Percentiles rank a stretch among this genome's conserved stretches.
These are phyloP conservation scores for Platycnemis pennipes DNA, from an alignment of 2,888 invertebrate genomes.

Conservation along the genomic window DNA sequence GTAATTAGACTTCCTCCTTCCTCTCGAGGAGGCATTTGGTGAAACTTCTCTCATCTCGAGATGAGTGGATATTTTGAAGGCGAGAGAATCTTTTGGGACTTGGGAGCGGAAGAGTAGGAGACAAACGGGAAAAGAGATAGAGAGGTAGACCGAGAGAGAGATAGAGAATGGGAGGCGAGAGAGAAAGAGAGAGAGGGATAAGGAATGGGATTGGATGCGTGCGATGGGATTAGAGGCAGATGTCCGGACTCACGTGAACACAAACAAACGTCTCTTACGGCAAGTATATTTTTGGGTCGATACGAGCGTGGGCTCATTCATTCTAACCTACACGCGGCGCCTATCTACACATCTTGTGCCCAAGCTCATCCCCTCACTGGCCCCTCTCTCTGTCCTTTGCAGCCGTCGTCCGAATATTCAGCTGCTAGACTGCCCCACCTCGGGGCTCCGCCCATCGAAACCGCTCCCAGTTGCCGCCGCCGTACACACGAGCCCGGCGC, in stretches of 20 bases:
- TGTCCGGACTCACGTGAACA: too few relatives aligned
- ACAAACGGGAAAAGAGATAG: too few relatives aligned
- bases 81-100: too few relatives aligned
- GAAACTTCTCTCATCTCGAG: background rate
- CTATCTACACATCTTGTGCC: background rate
- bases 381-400: background rate
- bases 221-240: background rate
- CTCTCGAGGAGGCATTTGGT: background rate
- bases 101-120: background rate
- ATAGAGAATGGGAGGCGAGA: too few relatives aligned
- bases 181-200: background rate
- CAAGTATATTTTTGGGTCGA: constrained; percentile 21
- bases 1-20: background rate
- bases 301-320: constrained; percentile 12
- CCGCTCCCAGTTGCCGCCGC: background rate
- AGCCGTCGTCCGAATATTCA: background rate
- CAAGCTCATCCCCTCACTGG: background rate
- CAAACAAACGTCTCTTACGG: background rate
- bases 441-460: background rate
- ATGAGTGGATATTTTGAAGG: too few relatives aligned
- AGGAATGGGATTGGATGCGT: background rate
- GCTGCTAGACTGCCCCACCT: background rate
- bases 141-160: too few relatives aligned
- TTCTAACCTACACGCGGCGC: background rate
- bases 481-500: background rate